These are phyloP conservation scores for Paraplagusia blochii DNA, from an alignment of 2,113 vertebrate species.

Conservation along the genomic window DNA sequence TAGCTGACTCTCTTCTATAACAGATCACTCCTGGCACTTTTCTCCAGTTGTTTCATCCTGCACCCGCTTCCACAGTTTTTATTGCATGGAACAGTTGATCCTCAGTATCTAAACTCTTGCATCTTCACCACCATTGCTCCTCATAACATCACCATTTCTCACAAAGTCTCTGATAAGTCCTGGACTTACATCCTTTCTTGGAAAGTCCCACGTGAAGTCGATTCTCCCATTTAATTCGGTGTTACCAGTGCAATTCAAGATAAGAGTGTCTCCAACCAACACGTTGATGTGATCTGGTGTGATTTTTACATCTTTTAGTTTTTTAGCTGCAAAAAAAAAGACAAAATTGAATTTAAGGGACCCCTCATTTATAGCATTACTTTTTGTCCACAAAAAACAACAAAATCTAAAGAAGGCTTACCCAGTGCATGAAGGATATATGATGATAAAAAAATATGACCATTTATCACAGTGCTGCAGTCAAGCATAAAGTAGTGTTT, in stretches of 20 bases:
- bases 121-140: too few relatives aligned
- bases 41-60: too few relatives aligned
- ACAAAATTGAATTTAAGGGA: background rate
- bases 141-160: too few relatives aligned
- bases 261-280: conserved; percentile 78
- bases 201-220: conserved; percentile 74
- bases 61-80: too few relatives aligned
- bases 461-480: conserved; percentile 67
- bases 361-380: background rate
- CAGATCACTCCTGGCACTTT: too few relatives aligned
- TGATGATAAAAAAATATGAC: conserved; percentile 30
- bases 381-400: background rate
- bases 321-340: conserved; percentile 39
- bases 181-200: conserved; percentile 51
- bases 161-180: background rate
- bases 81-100: too few relatives aligned
- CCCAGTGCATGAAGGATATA: conserved; percentile 73
- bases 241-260: conserved; percentile 77
- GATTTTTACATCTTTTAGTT: conserved; percentile 59
- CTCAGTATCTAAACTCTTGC: too few relatives aligned
- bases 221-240: conserved; percentile 77
- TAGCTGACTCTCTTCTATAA: too few relatives aligned
- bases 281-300: conserved; percentile 54
- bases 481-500: conserved; percentile 46
- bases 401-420: conserved; percentile 65